Evolutionary conservation across 2,888 invertebrate species (phyloP).

Genomic region (Ditylenchus weischeri): DNA sequence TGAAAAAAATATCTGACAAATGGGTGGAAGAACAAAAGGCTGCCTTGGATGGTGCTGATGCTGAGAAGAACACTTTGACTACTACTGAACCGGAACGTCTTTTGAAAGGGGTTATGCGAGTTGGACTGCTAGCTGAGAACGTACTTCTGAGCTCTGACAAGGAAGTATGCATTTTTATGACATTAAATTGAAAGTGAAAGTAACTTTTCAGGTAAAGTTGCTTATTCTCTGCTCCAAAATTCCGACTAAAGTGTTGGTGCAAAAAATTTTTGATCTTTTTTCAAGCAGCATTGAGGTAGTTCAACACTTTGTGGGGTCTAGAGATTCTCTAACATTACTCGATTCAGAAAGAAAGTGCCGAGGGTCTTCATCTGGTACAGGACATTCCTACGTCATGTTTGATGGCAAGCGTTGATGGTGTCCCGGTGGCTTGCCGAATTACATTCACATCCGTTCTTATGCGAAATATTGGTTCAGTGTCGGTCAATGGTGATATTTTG

Average conservation of each 20-base stretch:
- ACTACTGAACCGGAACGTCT: constrained; percentile 21
- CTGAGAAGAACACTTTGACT: background rate
- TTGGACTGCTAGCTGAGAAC: constrained; percentile 23
- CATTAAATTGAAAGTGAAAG: background rate
- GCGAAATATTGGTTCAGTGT: constrained; percentile 13
- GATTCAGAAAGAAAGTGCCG: constrained; percentile 9
- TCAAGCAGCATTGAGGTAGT: constrained; percentile 73
- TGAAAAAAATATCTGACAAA: constrained; percentile 88
- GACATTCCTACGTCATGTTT: constrained; percentile 16
- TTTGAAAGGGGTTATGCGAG: constrained; percentile 23
- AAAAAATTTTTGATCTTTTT: constrained; percentile 79
- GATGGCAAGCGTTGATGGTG: background rate
- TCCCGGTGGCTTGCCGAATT: constrained; percentile 26
- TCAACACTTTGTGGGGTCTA: background rate
- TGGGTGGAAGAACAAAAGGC: constrained; percentile 66
- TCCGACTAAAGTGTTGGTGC: constrained; percentile 79
- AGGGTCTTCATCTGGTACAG: constrained; percentile 11
- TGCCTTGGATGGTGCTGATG: constrained; percentile 28
- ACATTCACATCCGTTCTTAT: constrained; percentile 33
- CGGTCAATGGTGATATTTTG: background rate
- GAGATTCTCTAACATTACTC: too few relatives aligned
- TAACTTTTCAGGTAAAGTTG: constrained; percentile 69
- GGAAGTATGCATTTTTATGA: constrained; percentile 10
- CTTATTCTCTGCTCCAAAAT: constrained; percentile 92
- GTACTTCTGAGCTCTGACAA: constrained; percentile 68